Conservation (phyloP, 1,140 invertebrate species). For the Temnothorax longispinosus region DNA sequence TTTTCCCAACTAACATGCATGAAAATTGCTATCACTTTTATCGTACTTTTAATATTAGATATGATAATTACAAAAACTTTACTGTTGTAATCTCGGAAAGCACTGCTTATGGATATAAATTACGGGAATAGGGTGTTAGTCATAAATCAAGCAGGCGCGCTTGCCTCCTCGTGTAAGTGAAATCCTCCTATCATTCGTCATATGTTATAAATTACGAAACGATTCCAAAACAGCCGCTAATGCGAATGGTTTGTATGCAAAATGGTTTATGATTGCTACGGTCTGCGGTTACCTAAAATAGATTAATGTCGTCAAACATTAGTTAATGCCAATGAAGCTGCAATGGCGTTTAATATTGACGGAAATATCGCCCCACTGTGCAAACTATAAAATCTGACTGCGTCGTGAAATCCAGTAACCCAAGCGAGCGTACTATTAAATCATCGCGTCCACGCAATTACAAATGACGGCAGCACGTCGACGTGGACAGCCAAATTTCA, state of each 20-base stretch:
- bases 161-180: slow-evolving; percentile 47
- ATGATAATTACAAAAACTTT: slow-evolving; percentile 29
- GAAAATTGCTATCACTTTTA: background rate
- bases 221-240: slow-evolving; percentile 67
- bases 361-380: slow-evolving; percentile 70
- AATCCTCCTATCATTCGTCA: slow-evolving; percentile 64
- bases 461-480: slow-evolving; percentile 3
- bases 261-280: slow-evolving; percentile 78
- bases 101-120: slow-evolving; percentile 56
- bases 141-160: slow-evolving; percentile 44
- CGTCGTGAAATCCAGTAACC: slow-evolving; percentile 57
- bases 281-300: slow-evolving; percentile 76
- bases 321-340: slow-evolving; percentile 72
- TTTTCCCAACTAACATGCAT: background rate
- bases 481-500: background rate
- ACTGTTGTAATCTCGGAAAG: slow-evolving; percentile 29
- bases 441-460: slow-evolving; percentile 42
- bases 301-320: slow-evolving; percentile 78
- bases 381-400: slow-evolving; percentile 72
- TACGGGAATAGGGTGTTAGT: slow-evolving; percentile 34
- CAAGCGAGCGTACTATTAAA: slow-evolving; percentile 51
- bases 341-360: slow-evolving; percentile 76
- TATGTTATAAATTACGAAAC: slow-evolving; percentile 72
- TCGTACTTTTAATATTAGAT: background rate
- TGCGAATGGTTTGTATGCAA: slow-evolving; percentile 75